Evolutionary conservation across 2,888 invertebrate genomes (phyloP).

Genomic region (Hylaea fasciaria): DNA sequence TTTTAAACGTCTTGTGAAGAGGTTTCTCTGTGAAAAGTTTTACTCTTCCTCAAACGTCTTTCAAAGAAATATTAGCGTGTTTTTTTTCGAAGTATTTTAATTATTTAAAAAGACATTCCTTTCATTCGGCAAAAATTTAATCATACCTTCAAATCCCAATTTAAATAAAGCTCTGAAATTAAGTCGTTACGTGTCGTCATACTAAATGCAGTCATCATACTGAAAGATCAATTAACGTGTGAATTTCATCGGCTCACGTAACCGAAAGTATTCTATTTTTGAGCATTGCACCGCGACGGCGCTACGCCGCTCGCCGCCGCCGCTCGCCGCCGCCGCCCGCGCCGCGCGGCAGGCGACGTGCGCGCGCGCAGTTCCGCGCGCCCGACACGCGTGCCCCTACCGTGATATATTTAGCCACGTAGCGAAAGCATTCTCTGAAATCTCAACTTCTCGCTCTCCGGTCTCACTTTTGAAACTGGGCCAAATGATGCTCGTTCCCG

Average conservation of each 20-base stretch:
- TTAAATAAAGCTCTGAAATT: background rate
- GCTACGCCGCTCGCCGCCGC: slow-evolving; percentile 37
- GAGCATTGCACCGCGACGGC: slow-evolving; percentile 51
- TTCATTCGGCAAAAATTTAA: background rate
- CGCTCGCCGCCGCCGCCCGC: slow-evolving; percentile 42
- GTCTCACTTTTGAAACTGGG: slow-evolving; percentile 84
- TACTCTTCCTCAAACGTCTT: no score
- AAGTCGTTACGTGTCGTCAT: slow-evolving; percentile 11
- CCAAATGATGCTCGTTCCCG: slow-evolving; percentile 81
- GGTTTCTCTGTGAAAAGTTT: background rate
- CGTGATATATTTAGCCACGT: slow-evolving; percentile 75
- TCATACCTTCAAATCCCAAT: no score
- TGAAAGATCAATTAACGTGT: slow-evolving; percentile 36
- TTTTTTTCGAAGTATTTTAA: background rate
- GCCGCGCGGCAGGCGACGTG: slow-evolving; percentile 40
- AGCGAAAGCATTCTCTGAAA: slow-evolving; percentile 81
- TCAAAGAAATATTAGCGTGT: no score
- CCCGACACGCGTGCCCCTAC: slow-evolving; percentile 42
- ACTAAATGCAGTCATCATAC: slow-evolving; percentile 33
- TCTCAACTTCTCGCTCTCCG: slow-evolving; percentile 79
- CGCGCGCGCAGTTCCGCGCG: slow-evolving; percentile 45
- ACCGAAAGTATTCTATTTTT: slow-evolving; percentile 64
- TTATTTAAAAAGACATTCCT: background rate
- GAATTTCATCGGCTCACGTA: slow-evolving; percentile 36
- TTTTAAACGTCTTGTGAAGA: slow-evolving; percentile 1